These are phyloP conservation scores for Tridacna gigas DNA, from an alignment of 2,888 invertebrate genomes.

Conservation along the genomic window DNA sequence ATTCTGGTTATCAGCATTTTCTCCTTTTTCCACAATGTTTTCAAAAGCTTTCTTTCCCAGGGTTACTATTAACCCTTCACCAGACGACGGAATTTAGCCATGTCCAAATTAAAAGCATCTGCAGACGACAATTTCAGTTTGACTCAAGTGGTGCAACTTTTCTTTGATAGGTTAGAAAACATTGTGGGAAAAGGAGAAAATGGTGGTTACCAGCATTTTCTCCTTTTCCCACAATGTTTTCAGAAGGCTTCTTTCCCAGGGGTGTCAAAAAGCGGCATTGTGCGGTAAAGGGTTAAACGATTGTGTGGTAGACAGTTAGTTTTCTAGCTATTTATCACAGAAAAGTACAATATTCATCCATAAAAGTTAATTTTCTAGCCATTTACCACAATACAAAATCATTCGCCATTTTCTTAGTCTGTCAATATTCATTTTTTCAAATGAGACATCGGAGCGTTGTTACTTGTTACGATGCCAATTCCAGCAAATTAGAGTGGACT, in stretches of 20 bases:
- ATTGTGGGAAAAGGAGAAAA: conserved; percentile 14
- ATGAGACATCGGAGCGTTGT: conserved; percentile 15
- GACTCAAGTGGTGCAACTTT: too few relatives aligned
- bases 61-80: too few relatives aligned
- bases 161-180: background rate
- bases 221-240: conserved; percentile 8
- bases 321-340: background rate
- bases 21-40: too few relatives aligned
- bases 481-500: conserved; percentile 2
- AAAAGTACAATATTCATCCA: background rate
- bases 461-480: conserved; percentile 16
- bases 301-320: too few relatives aligned
- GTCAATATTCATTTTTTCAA: conserved; percentile 22
- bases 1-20: too few relatives aligned
- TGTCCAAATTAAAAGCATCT: too few relatives aligned
- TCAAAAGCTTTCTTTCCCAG: too few relatives aligned
- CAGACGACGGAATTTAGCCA: too few relatives aligned
- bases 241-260: background rate
- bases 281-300: background rate
- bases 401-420: background rate
- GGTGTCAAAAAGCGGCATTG: background rate
- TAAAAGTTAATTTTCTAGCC: conserved; percentile 10
- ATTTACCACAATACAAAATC: conserved; percentile 2
- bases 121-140: too few relatives aligned
- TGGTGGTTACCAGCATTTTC: conserved; percentile 13